These are phyloP conservation scores for Drosophila hamatofila DNA, from an alignment of 2,888 invertebrate species.

Conservation along the genomic window DNA sequence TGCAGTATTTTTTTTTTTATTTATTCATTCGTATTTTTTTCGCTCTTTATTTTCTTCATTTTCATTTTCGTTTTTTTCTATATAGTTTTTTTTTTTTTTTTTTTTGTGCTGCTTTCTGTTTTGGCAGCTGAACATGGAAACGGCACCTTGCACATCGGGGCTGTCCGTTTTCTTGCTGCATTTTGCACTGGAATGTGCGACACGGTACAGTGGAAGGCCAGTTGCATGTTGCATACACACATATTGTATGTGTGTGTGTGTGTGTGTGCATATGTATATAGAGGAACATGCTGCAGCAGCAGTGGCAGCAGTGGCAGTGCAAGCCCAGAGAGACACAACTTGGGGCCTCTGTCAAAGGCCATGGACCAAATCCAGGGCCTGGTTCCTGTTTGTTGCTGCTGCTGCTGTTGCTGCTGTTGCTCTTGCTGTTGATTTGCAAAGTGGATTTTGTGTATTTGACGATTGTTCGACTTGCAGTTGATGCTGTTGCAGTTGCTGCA, in stretches of 20 bases:
- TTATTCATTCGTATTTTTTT: not conserved
- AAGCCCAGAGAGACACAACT: conserved; percentile 23
- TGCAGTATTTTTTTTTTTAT: conserved; percentile 8
- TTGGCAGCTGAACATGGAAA: conserved; percentile 32
- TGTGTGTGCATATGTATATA: not conserved
- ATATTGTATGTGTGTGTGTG: not conserved
- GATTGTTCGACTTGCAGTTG: conserved; percentile 71
- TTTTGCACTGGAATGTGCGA: conserved; percentile 46
- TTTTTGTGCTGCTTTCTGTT: conserved; percentile 17
- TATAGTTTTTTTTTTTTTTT: not conserved
- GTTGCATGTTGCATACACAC: conserved; percentile 67
- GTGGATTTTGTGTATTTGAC: conserved; percentile 79
- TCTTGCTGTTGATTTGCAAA: conserved; percentile 75
- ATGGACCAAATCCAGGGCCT: conserved; percentile 51
- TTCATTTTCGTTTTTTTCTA: conserved; percentile 2
- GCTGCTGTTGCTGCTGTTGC: not conserved
- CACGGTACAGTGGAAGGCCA: conserved; percentile 54
- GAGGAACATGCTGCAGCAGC: conserved; percentile 2
- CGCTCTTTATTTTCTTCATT: conserved; percentile 7
- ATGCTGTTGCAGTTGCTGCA: conserved; percentile 21
- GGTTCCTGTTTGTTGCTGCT: conserved; percentile 44
- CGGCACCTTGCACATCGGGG: conserved; percentile 46
- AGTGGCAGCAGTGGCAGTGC: not conserved
- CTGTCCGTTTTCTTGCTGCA: conserved; percentile 49
- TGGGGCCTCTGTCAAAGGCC: conserved; percentile 48